These are phyloP conservation scores for Accipiter cooperii DNA, from an alignment of 2,113 vertebrate species.

Conservation along the genomic window DNA sequence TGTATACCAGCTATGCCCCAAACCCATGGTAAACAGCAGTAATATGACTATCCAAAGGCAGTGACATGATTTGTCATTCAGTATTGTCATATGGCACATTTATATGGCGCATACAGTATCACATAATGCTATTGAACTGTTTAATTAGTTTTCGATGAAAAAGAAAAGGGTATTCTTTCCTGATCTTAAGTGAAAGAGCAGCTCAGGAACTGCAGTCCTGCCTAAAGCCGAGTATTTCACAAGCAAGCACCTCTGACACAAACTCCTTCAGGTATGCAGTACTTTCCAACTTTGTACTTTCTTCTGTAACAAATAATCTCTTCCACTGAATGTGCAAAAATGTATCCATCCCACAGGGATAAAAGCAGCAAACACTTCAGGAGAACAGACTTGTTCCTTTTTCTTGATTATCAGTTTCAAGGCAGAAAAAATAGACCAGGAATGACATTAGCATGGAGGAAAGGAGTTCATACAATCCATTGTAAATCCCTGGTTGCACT, in stretches of 20 bases:
- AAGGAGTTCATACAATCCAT: neutral
- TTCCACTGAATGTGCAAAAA: neutral
- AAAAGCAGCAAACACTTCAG: neutral
- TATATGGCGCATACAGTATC: too few species aligned
- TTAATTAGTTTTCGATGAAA: neutral
- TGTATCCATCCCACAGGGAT: neutral
- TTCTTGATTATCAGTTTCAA: neutral
- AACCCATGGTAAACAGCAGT: neutral
- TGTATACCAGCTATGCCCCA: neutral
- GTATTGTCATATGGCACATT: neutral
- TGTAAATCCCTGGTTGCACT: neutral
- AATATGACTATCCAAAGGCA: neutral
- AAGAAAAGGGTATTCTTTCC: neutral
- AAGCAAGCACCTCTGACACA: neutral
- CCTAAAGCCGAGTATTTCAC: neutral
- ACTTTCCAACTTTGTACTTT: neutral
- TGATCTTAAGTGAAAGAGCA: neutral
- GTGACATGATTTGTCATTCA: neutral
- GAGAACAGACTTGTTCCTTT: neutral
- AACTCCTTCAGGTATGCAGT: neutral
- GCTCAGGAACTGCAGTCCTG: neutral
- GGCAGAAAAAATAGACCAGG: neutral
- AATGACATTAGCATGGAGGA: neutral
- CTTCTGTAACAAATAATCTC: neutral
- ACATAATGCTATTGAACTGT: accelerated